These are phyloP conservation scores for Apamea anceps DNA, from an alignment of 2,888 invertebrate genomes.

Conservation along the genomic window DNA sequence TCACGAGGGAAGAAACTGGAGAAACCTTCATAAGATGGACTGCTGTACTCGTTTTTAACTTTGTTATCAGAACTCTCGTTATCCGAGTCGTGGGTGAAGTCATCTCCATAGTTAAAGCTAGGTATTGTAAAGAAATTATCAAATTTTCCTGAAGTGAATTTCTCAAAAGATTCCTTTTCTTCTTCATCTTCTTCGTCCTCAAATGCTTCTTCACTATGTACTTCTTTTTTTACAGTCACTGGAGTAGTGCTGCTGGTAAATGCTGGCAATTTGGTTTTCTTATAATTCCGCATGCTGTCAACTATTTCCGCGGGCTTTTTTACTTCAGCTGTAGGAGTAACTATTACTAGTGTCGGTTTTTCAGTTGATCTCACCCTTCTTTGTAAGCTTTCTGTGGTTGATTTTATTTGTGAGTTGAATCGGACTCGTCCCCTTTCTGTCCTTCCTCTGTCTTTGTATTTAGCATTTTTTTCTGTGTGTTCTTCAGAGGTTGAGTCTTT, in stretches of 20 bases:
- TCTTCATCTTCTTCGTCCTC: constrained; percentile 80
- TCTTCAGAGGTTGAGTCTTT: constrained; percentile 85
- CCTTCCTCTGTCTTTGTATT: constrained; percentile 87
- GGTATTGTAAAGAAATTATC: constrained; percentile 89
- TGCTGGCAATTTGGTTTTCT: constrained; percentile 82
- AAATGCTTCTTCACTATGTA: constrained; percentile 74
- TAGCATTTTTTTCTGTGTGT: constrained; percentile 86
- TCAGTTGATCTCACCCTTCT: constrained; percentile 77
- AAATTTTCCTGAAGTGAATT: constrained; percentile 88
- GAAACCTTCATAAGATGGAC: constrained; percentile 79
- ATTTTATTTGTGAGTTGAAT: constrained; percentile 76
- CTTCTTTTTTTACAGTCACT: constrained; percentile 67
- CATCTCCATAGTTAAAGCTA: constrained; percentile 80
- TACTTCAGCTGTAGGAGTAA: constrained; percentile 86
- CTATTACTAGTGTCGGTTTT: constrained; percentile 78
- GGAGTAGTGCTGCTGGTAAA: constrained; percentile 74
- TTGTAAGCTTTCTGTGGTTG: constrained; percentile 76
- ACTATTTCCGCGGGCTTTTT: constrained; percentile 84
- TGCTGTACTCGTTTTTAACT: constrained; percentile 78
- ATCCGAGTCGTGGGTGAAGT: constrained; percentile 73
- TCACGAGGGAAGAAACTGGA: constrained; percentile 82
- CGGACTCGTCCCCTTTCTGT: constrained; percentile 84
- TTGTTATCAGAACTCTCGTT: constrained; percentile 77
- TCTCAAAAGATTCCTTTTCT: constrained; percentile 80
- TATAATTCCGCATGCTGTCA: constrained; percentile 82